Conservation (phyloP, 1,140 invertebrate genomes). For the Macrosteles quadrilineatus region DNA sequence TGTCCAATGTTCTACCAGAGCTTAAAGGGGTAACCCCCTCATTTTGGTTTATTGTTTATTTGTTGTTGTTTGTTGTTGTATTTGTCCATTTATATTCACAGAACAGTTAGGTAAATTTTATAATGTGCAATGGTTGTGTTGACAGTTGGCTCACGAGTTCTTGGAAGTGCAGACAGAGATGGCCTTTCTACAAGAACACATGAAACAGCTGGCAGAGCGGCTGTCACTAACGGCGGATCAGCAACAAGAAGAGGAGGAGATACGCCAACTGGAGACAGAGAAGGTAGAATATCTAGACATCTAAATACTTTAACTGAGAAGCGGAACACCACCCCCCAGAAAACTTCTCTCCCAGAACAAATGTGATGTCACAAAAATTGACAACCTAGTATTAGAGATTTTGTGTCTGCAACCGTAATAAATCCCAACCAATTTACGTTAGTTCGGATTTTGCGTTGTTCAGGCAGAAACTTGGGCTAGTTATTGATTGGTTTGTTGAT, state of each 20-base stretch:
- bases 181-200: constrained; percentile 66
- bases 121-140: too few relatives aligned
- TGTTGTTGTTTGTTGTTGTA: too few relatives aligned
- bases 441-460: too few relatives aligned
- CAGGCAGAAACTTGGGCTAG: too few relatives aligned
- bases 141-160: constrained; percentile 58
- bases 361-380: background rate
- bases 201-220: constrained; percentile 65
- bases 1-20: too few relatives aligned
- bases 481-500: too few relatives aligned
- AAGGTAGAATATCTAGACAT: constrained; percentile 53
- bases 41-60: too few relatives aligned
- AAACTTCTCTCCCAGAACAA: background rate
- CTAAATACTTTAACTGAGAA: too few relatives aligned
- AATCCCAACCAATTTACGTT: too few relatives aligned
- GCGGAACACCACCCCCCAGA: background rate
- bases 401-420: background rate
- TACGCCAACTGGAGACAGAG: constrained; percentile 65
- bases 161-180: constrained; percentile 72
- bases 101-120: too few relatives aligned
- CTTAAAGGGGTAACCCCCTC: too few relatives aligned
- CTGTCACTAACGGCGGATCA: constrained; percentile 56
- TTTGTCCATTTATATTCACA: too few relatives aligned
- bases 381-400: background rate
- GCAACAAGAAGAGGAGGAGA: constrained; percentile 58